Conservation (phyloP, 2,113 vertebrate genomes). For the Syngnathoides biaculeatus region DNA sequence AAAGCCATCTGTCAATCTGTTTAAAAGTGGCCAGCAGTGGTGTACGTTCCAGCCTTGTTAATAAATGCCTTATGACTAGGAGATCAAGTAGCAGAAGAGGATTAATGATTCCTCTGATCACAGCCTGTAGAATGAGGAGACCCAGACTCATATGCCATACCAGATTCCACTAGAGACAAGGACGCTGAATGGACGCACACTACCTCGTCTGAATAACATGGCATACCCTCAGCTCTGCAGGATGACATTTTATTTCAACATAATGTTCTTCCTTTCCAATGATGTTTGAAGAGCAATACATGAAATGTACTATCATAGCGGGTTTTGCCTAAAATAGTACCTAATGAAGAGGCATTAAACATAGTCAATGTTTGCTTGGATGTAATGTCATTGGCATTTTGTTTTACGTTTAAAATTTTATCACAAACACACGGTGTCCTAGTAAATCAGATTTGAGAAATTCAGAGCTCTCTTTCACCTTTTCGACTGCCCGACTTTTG, state of each 20-base stretch:
- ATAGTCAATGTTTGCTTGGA: slow-evolving; percentile 1
- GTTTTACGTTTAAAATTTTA: background rate
- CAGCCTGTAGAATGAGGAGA: slow-evolving; percentile 40
- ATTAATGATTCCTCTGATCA: slow-evolving; percentile 69
- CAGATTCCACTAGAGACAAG: slow-evolving; percentile 18
- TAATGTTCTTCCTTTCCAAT: slow-evolving; percentile 15
- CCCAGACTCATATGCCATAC: slow-evolving; percentile 35
- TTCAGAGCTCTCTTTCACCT: slow-evolving; percentile 7
- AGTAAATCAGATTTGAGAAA: slow-evolving; percentile 16
- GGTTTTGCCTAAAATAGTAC: slow-evolving; percentile 18
- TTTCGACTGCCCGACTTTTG: slow-evolving; percentile 17
- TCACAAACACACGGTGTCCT: background rate
- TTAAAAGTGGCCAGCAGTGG: slow-evolving; percentile 45
- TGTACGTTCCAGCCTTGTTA: slow-evolving; percentile 57
- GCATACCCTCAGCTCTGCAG: slow-evolving; percentile 3
- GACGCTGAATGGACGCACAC: slow-evolving; percentile 11
- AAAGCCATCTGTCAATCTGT: slow-evolving; percentile 27
- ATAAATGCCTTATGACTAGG: slow-evolving; percentile 70
- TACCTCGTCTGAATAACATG: background rate
- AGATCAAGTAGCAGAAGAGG: slow-evolving; percentile 62
- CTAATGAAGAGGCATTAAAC: slow-evolving; percentile 19
- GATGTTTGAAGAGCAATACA: slow-evolving; percentile 42
- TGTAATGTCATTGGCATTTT: slow-evolving; percentile 1
- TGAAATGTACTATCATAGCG: background rate
- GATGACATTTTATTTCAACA: slow-evolving; percentile 14